Conservation (phyloP, 35 echinoderm and acorn worm species). For the Lytechinus variegatus region DNA sequence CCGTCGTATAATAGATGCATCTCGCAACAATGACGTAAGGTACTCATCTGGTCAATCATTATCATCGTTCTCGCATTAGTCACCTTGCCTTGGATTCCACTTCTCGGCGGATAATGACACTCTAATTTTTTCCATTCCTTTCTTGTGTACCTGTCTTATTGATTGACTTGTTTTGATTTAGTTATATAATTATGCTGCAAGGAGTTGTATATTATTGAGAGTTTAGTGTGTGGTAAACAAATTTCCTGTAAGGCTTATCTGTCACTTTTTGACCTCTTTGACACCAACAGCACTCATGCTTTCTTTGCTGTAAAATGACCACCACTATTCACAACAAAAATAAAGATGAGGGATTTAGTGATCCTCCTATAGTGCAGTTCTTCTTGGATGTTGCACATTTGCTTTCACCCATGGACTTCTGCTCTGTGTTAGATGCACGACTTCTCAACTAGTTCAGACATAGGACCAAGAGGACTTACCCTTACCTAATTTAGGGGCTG, state of each 20-base stretch:
- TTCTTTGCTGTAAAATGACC: too few species aligned
- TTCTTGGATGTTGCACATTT: background rate
- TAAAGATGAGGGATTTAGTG: too few species aligned
- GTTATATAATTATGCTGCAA: background rate
- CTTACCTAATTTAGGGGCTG: background rate
- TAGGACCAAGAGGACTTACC: background rate
- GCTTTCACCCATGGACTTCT: background rate
- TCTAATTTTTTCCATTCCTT: background rate
- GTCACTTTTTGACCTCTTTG: too few species aligned
- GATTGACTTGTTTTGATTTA: background rate
- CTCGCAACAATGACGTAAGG: constrained; percentile 54
- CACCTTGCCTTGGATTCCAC: constrained; percentile 37
- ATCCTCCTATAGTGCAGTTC: background rate
- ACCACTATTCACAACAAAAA: too few species aligned
- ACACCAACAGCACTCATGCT: too few species aligned
- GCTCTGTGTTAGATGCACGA: background rate
- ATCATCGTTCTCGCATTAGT: constrained; percentile 33
- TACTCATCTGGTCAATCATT: constrained; percentile 49
- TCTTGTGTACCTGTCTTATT: background rate
- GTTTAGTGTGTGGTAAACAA: too few species aligned
- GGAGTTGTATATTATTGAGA: too few species aligned
- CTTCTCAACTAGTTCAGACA: background rate
- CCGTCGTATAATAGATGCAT: constrained; percentile 41
- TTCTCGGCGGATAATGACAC: constrained; percentile 7
- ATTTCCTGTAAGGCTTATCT: too few species aligned